Percentiles rank a stretch among this genome's conserved stretches.
phyloP scores from a whole-genome alignment of 2,888 invertebrate genomes.

The Oxyteleia sp. region DNA sequence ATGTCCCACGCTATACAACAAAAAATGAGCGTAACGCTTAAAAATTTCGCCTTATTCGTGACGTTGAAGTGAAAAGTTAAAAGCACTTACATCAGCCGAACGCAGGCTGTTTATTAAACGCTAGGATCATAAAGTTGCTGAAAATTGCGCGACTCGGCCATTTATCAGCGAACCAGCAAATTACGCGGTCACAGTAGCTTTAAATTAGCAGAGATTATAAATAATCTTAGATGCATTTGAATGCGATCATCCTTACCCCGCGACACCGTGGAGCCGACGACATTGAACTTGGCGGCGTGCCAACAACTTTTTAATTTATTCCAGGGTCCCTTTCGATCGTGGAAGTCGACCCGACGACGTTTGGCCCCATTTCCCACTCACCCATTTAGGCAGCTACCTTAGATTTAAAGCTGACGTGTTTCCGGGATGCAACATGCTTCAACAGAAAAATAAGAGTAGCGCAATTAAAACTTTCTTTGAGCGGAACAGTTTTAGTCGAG shows the following conservation, averaged over 20 bases:
- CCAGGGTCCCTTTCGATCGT: constrained; percentile 69
- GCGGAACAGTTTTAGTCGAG: constrained; percentile 24
- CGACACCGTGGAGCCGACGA: constrained; percentile 66
- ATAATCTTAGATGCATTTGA: constrained; percentile 62
- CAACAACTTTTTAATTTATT: constrained; percentile 79
- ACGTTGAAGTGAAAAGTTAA: constrained; percentile 16
- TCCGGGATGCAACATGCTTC: constrained; percentile 49
- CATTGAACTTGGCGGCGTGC: constrained; percentile 82
- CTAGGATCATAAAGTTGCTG: constrained; percentile 35
- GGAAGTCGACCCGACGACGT: constrained; percentile 59
- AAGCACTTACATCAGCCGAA: constrained; percentile 31
- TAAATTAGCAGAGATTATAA: constrained; percentile 64
- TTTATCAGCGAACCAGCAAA: constrained; percentile 50
- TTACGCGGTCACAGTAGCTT: constrained; percentile 43
- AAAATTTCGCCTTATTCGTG: constrained; percentile 8
- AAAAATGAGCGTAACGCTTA: not conserved
- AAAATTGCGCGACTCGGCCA: constrained; percentile 25
- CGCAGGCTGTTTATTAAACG: constrained; percentile 42
- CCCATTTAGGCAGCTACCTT: constrained; percentile 46
- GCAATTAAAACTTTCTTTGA: constrained; percentile 39
- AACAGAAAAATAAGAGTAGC: constrained; percentile 37
- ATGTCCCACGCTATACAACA: too few species aligned
- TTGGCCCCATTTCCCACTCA: constrained; percentile 60
- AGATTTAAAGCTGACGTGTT: constrained; percentile 65
- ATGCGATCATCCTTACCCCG: constrained; percentile 51